Evolutionary conservation across 2,888 invertebrate species (phyloP).

Genomic region (Piscicola geometra): DNA sequence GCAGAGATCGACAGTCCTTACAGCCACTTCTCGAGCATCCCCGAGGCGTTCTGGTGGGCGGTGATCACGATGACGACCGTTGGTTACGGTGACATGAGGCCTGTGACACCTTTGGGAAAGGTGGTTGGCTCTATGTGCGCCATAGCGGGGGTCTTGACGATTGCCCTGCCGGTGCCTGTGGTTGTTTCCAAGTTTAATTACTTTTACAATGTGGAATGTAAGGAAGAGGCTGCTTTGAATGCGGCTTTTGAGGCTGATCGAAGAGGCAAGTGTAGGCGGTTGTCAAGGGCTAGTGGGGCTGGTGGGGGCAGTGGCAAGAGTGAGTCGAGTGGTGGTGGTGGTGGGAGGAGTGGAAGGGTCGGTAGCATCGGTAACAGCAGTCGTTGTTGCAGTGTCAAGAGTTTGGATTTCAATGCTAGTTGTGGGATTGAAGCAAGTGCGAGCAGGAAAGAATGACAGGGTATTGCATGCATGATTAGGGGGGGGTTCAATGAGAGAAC

Average conservation of each 20-base stretch:
- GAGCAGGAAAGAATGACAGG: neutral
- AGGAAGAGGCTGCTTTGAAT: conserved; percentile 23
- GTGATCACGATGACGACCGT: conserved; percentile 95
- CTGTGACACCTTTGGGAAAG: conserved; percentile 93
- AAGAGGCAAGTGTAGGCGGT: neutral
- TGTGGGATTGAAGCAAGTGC: too few relatives aligned
- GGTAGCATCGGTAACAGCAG: neutral
- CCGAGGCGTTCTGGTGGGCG: conserved; percentile 89
- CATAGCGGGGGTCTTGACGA: conserved; percentile 97
- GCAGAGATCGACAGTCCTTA: conserved; percentile 85
- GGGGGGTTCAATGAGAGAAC: too few relatives aligned
- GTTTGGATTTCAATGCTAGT: neutral
- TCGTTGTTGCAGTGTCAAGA: neutral
- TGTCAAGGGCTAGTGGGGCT: too few relatives aligned
- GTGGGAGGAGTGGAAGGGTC: neutral
- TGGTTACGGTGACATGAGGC: conserved; percentile 99
- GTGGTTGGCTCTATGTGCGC: conserved; percentile 92
- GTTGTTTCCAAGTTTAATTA: conserved; percentile 99
- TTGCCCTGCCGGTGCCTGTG: conserved; percentile 96
- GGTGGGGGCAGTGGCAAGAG: too few relatives aligned
- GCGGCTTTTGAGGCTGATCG: conserved; percentile 7
- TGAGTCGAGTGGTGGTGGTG: conserved; percentile 12
- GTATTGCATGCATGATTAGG: neutral
- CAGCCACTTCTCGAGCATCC: conserved; percentile 90
- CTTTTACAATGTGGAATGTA: conserved; percentile 90